Base-by-base conservation (phyloP, 2,797 vertebrate species). In the Brachyalestes nurse region DNA sequence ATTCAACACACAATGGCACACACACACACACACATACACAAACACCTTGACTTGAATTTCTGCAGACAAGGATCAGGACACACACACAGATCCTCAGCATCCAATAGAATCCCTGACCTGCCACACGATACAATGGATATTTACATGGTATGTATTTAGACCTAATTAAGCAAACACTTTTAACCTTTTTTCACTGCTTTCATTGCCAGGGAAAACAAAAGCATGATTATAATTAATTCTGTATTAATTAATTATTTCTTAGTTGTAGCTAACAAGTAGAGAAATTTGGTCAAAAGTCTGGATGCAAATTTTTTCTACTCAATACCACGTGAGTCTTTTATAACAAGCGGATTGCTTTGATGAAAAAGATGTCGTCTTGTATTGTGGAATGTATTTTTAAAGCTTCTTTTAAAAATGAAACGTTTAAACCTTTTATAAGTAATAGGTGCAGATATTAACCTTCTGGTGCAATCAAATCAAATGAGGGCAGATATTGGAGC, bases 1-100 rank as follows among this genome's bases (percentile, higher is more conserved):
- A 91, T 92, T 92, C 92, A 85, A 88, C 78, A 87, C 81, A 40
- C 89, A 83, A 65, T 87, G 51, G 60, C 61, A 73, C 57, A 21
- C 34, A n/a, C n/a, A n/a, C n/a, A n/a, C n/a, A n/a, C n/a, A n/a
- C n/a, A n/a, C n/a, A n/a, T n/a, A n/a, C n/a, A n/a, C n/a, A n/a
- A n/a, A 17, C 8, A 55, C 45, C 40, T 61, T 8, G 0, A 16
- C 19, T 40, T 14, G 67, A 70, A 34, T 67, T 40, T 34, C 62
- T 19, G 28, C 17, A 51, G 53, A 38, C 25, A 19, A 77, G 13
- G 45, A 67, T 58, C 62, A 67, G 69, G 71, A 82, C 75, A 45
- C 23, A 16, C 65, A 19, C 21, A 9, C 42, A 82, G 62, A 77
- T 72, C 67, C 60, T 17, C 28, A 47, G 57, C 66, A 28, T 38